Conservation (phyloP, 2,888 invertebrate genomes). For the Syrphus vitripennis region DNA sequence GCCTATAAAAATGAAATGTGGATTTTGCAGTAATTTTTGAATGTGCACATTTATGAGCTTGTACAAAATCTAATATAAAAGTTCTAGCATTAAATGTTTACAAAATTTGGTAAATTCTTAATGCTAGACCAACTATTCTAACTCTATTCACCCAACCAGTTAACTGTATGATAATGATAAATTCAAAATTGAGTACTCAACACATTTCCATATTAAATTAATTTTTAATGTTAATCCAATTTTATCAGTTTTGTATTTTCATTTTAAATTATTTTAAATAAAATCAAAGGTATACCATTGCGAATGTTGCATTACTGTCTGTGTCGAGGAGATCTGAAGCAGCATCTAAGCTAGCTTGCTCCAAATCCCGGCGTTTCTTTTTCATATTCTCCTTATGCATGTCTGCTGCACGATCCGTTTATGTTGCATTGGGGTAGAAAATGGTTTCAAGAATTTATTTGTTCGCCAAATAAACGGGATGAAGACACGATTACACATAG, state of each 20-base stretch:
- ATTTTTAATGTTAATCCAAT: not conserved
- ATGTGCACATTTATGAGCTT: no score
- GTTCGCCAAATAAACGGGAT: constrained; percentile 76
- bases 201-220: not conserved
- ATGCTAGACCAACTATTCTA: no score
- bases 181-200: not conserved
- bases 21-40: no score
- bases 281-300: constrained; percentile 87
- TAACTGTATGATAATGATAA: no score
- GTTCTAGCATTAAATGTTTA: no score
- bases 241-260: not conserved
- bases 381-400: constrained; percentile 93
- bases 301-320: constrained; percentile 94
- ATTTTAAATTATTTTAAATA: not conserved
- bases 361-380: constrained; percentile 92
- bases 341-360: constrained; percentile 92
- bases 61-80: no score
- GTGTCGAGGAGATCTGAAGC: constrained; percentile 93
- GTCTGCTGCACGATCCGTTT: constrained; percentile 85
- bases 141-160: no score
- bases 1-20: no score
- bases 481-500: constrained; percentile 73
- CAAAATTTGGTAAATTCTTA: no score
- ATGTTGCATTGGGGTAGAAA: constrained; percentile 85
- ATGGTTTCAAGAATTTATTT: constrained; percentile 81